Evolutionary conservation across 2,797 vertebrate species (phyloP), one percentile per base, ranked within the genome.

Genomic region (Emydoidea blandingii): DNA sequence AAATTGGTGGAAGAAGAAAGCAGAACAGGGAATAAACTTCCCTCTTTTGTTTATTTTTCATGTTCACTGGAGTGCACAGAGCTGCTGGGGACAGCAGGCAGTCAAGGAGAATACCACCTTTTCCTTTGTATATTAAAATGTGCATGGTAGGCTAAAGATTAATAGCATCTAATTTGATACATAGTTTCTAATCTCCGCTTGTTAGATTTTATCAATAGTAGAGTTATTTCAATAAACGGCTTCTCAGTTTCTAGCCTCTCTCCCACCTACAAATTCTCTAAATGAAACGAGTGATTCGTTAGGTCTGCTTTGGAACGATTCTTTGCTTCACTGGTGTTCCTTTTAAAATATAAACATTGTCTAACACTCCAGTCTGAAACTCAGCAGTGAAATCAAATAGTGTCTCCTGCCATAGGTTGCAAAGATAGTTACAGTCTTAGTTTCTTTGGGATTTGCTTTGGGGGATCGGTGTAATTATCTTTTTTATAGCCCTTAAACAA

Each of bases 181-280:
- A 88, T 94, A 85, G n/a, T 90, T 91, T 97, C 90, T 95, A 95
- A 95, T 94, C 68, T 79, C 81, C 93, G 31, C 93, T 86, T 94
- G 95, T 96, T 97, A 95, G 93, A 97, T 97, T 96, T 97, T 97
- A 94, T 98, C 97, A 95, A 87, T 90, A 95, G 94, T 96, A 94
- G 85, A 94, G 83, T 92, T 96, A 96, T 92, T 53, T 93, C 92
- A 95, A 90, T 97, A 91, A 78, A 96, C 94, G 95, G 90, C 92
- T 95, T 95, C 95, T 97, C 15, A 87, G 90, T 94, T 89, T 94
- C 86, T 93, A 95, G 88, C 85, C 90, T 96, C 93, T 89, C 95
- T 94, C 95, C 95, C 95, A 96, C 91, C 97, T 92, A 96, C 93
- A 97, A 94, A 96, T 94, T 94, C 96, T 94, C 94, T 93, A 88